Evolutionary conservation across 1,140 invertebrate genomes (phyloP).

Genomic region (Galleria mellonella): DNA sequence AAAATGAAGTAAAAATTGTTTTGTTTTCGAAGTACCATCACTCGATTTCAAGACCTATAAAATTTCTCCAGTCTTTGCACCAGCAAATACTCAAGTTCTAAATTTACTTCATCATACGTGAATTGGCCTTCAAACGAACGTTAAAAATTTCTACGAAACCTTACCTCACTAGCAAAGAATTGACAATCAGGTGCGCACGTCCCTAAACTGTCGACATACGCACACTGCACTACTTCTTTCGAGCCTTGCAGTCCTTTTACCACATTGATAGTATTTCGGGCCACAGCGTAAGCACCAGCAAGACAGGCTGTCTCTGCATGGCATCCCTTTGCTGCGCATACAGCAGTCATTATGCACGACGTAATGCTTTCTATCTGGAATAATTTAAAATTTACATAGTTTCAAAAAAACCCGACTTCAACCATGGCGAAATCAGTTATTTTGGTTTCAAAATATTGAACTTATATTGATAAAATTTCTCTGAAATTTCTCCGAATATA

Average conservation of each 20-base stretch:
- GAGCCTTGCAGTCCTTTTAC: conserved; percentile 69
- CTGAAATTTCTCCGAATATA: too few species aligned
- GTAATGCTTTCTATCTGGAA: conserved; percentile 60
- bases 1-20: too few species aligned
- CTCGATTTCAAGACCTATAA: too few species aligned
- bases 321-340: conserved; percentile 41
- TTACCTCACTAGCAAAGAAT: conserved; percentile 56
- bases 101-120: too few species aligned
- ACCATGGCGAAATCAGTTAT: too few species aligned
- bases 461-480: too few species aligned
- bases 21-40: too few species aligned
- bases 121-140: too few species aligned
- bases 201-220: conserved; percentile 67
- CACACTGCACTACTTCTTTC: conserved; percentile 71
- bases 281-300: conserved; percentile 73
- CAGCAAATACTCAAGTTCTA: too few species aligned
- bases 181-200: conserved; percentile 54
- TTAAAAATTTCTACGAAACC: neutral
- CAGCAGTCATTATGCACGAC: conserved; percentile 54
- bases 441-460: too few species aligned
- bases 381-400: conserved; percentile 7
- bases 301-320: conserved; percentile 54
- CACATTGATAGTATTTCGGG: conserved; percentile 76
- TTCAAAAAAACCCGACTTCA: too few species aligned
- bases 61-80: too few species aligned